A percentile compares a stretch with the other conserved stretches of the same genome.
Conservation (phyloP, 2,797 vertebrate species). For the Austrolebias charrua region DNA sequence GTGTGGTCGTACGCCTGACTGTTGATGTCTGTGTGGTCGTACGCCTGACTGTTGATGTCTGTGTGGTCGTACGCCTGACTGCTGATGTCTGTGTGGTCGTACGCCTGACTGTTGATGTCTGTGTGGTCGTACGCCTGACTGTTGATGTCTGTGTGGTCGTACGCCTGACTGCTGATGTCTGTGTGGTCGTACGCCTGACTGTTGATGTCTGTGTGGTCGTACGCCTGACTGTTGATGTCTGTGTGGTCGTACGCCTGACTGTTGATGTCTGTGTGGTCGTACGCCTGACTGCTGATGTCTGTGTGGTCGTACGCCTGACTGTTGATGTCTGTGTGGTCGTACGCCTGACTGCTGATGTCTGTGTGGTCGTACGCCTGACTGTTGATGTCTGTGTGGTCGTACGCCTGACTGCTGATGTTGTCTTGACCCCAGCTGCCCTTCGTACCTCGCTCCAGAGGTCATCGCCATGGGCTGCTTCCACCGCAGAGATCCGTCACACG, state of each 20-base stretch:
- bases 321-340: constrained; percentile 61
- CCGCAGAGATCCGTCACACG: constrained; percentile 80
- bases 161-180: constrained; percentile 19
- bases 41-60: no score
- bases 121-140: no score
- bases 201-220: constrained; percentile 61
- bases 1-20: constrained; percentile 50
- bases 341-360: constrained; percentile 19
- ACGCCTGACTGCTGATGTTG: constrained; percentile 36
- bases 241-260: no score
- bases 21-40: no score
- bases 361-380: no score
- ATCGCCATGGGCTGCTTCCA: constrained; percentile 90
- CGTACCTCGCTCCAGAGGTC: constrained; percentile 95
- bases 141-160: constrained; percentile 61
- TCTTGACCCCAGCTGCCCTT: constrained; percentile 85
- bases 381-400: constrained; percentile 62
- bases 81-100: constrained; percentile 53
- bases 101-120: constrained; percentile 19
- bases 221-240: constrained; percentile 19
- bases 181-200: no score
- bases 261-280: constrained; percentile 61
- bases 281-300: constrained; percentile 19
- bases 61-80: constrained; percentile 50
- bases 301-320: no score